Conservation (phyloP, 37 sponge, comb jelly and placozoan species). For the Petrosia ficiformis region DNA sequence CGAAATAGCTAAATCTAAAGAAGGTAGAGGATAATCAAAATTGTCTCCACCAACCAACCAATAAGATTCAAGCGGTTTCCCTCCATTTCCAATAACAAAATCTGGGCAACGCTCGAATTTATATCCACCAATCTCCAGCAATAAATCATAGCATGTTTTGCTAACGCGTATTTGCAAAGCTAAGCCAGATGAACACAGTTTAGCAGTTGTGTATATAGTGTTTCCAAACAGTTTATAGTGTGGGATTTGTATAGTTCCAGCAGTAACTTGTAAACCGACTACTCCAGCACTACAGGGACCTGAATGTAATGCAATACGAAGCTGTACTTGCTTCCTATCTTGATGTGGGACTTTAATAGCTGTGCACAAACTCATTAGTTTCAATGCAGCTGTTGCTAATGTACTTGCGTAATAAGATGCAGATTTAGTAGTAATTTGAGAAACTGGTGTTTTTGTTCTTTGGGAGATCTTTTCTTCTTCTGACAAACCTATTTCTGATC, state of each 20-base stretch:
- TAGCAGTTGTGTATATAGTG: constrained; percentile 18
- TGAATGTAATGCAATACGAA: constrained; percentile 70
- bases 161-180: constrained; percentile 80
- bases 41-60: constrained; percentile 62
- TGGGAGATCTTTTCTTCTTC: neutral
- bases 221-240: constrained; percentile 62
- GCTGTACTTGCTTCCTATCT: constrained; percentile 42
- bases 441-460: neutral
- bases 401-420: constrained; percentile 31
- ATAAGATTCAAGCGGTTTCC: constrained; percentile 64
- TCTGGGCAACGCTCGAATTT: constrained; percentile 79
- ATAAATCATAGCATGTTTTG: constrained; percentile 38
- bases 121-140: constrained; percentile 33
- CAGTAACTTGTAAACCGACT: constrained; percentile 40
- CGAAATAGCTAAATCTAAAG: constrained; percentile 50
- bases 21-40: constrained; percentile 41
- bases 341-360: constrained; percentile 27
- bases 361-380: constrained; percentile 46
- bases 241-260: constrained; percentile 27
- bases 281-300: constrained; percentile 70
- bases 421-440: neutral
- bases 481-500: neutral
- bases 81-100: neutral
- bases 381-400: constrained; percentile 55
- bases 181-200: constrained; percentile 56